Conservation (phyloP, 1,140 invertebrate species). For the Platyscapa corneri region DNA sequence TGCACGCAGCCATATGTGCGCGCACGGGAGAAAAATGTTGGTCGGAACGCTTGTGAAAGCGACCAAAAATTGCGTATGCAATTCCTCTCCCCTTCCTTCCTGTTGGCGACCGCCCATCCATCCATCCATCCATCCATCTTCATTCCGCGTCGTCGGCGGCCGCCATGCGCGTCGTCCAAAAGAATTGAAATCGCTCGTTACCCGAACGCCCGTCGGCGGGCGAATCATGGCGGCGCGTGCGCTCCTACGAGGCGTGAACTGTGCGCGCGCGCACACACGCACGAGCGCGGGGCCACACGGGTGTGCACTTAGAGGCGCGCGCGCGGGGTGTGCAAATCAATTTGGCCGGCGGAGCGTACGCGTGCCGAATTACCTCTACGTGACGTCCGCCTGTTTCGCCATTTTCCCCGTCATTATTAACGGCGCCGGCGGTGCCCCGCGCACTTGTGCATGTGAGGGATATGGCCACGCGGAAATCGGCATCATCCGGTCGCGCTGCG, state of each 20-base stretch:
- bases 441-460: slow-evolving; percentile 50
- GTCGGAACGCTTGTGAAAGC: background rate
- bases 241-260: background rate
- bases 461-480: background rate
- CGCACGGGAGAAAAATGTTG: background rate
- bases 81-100: background rate
- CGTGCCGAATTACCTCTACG: slow-evolving; percentile 76
- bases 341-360: slow-evolving; percentile 73
- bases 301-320: background rate
- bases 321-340: slow-evolving; percentile 69
- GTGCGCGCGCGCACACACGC: background rate
- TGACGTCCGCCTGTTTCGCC: slow-evolving; percentile 73
- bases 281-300: background rate
- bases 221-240: background rate
- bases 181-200: slow-evolving; percentile 56
- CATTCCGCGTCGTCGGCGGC: background rate
- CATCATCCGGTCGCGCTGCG: background rate
- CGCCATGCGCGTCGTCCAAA: background rate
- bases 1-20: background rate
- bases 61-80: background rate
- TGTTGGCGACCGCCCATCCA: background rate
- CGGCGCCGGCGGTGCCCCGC: slow-evolving; percentile 60
- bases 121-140: slow-evolving; percentile 1
- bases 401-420: slow-evolving; percentile 74
- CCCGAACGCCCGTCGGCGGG: background rate